These are phyloP conservation scores for Tenthredo amoena DNA, from an alignment of 2,888 invertebrate genomes.

Conservation along the genomic window DNA sequence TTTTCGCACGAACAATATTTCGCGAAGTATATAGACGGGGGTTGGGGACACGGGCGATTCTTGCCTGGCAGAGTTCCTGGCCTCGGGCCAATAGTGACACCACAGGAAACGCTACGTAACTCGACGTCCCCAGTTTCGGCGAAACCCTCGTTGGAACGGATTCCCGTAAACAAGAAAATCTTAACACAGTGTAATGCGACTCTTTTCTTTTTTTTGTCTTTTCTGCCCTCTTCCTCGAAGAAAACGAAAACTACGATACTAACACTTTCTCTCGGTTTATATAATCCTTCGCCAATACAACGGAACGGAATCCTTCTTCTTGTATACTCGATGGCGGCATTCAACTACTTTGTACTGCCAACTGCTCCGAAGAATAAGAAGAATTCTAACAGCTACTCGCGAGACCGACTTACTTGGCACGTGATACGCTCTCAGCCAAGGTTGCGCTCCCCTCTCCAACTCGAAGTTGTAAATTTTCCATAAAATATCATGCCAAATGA, in stretches of 20 bases:
- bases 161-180: conserved; percentile 34
- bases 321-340: background rate
- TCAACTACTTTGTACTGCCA: background rate
- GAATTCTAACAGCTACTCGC: conserved; percentile 3
- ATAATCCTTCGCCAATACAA: background rate
- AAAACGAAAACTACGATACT: background rate
- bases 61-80: conserved; percentile 29
- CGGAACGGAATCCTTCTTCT: background rate
- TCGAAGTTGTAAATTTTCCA: conserved; percentile 35
- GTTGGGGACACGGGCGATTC: background rate
- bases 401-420: conserved; percentile 41
- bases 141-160: conserved; percentile 6
- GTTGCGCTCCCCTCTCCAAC: conserved; percentile 1
- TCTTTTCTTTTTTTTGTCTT: background rate
- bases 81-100: conserved; percentile 35
- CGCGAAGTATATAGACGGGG: conserved; percentile 1
- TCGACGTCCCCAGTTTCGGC: background rate
- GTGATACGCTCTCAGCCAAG: conserved; percentile 33
- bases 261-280: background rate
- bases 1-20: conserved; percentile 43
- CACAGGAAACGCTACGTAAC: conserved; percentile 50
- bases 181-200: background rate
- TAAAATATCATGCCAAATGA: conserved; percentile 20
- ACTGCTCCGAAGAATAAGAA: background rate
- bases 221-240: background rate